Evolutionary conservation across 1,140 invertebrate genomes (phyloP).

Genomic region (Subanguina moxae): DNA sequence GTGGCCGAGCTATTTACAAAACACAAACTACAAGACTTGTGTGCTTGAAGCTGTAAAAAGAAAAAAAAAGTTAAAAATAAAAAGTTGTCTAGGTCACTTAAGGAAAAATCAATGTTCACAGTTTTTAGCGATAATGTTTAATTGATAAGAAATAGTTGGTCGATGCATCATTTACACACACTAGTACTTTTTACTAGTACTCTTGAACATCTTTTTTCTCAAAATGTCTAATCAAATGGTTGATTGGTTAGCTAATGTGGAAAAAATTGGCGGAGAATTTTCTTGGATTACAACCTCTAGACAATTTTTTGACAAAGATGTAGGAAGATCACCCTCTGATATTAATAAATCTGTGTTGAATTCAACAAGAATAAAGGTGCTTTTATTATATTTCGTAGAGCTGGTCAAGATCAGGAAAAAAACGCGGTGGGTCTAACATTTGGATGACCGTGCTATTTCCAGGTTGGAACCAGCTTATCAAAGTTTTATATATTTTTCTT

Average conservation of each 20-base stretch:
- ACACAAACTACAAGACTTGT: too few species aligned
- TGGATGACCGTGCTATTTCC: not conserved
- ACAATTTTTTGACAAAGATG: conserved; percentile 6
- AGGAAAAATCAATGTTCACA: too few species aligned
- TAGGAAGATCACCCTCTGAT: conserved; percentile 12
- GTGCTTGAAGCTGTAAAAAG: too few species aligned
- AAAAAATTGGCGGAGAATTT: conserved; percentile 35
- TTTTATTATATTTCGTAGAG: not conserved
- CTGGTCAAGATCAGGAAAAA: too few species aligned
- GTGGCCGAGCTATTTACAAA: too few species aligned
- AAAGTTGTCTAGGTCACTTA: too few species aligned
- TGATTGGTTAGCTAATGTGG: conserved; percentile 35
- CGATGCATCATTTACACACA: too few species aligned
- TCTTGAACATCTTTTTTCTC: too few species aligned
- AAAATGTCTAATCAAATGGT: conserved; percentile 2
- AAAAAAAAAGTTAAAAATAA: too few species aligned
- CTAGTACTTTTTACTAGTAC: too few species aligned
- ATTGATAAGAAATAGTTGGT: too few species aligned
- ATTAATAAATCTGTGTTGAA: conserved; percentile 23
- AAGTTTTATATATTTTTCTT: not conserved
- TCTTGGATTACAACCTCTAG: conserved; percentile 29
- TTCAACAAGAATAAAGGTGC: conserved; percentile 21
- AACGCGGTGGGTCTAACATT: not conserved
- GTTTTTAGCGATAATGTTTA: too few species aligned
- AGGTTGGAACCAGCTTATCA: not conserved